Percentiles rank a stretch among this genome's conserved stretches.
Evolutionary conservation across 1,140 invertebrate genomes (phyloP).

Genomic region (Leptinotarsa undecemlineata): DNA sequence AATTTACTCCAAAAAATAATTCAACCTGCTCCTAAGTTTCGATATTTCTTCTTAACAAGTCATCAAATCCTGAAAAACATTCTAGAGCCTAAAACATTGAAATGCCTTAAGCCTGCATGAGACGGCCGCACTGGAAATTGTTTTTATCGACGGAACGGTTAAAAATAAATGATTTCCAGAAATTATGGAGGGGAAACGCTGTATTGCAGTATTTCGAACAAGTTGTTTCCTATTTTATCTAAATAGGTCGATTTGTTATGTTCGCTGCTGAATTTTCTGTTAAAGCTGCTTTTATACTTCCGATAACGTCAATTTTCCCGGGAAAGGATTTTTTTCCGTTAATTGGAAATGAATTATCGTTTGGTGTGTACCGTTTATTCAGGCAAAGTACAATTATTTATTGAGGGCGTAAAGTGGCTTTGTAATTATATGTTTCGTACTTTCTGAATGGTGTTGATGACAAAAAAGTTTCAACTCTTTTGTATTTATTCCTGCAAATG

Average conservation of each 20-base stretch:
- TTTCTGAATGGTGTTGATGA: too few relatives aligned
- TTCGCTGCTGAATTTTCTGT: background rate
- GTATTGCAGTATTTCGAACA: background rate
- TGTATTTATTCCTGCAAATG: too few relatives aligned
- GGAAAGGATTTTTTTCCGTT: background rate
- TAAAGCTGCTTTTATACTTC: background rate
- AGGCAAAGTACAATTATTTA: background rate
- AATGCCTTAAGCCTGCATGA: too few relatives aligned
- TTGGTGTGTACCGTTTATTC: background rate
- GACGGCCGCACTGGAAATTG: background rate
- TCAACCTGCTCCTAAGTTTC: too few relatives aligned
- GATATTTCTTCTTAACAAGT: too few relatives aligned
- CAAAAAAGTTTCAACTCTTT: too few relatives aligned
- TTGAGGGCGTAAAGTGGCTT: too few relatives aligned
- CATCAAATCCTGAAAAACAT: too few relatives aligned
- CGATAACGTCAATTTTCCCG: conserved; percentile 7
- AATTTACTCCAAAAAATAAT: too few relatives aligned
- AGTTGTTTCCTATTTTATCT: conserved; percentile 7
- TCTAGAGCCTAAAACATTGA: too few relatives aligned
- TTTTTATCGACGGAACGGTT: background rate
- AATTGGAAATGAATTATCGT: conserved; percentile 6
- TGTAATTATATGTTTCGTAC: too few relatives aligned
- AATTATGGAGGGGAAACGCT: background rate
- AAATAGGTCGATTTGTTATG: conserved; percentile 13
- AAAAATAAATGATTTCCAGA: background rate